A percentile compares a stretch with the other conserved stretches of the same genome.
Evolutionary conservation across 2,888 invertebrate species (phyloP).

Genomic region (Papilio gigon): DNA sequence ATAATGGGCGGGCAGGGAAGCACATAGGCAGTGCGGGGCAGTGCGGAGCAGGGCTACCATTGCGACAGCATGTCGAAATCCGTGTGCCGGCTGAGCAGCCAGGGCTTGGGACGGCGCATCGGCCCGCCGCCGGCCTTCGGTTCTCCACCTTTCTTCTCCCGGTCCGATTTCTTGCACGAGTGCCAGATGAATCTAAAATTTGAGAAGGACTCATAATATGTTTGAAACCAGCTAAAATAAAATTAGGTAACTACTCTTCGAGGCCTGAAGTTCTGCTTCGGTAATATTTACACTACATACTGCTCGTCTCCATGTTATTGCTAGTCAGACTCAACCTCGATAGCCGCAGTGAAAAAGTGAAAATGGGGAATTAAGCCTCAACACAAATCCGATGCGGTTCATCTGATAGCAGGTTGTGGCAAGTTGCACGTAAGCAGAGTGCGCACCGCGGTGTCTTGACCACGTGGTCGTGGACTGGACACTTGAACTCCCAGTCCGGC

Average conservation of each 20-base stretch:
- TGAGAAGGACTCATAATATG: neutral
- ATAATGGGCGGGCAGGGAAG: neutral
- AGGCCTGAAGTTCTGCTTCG: no score
- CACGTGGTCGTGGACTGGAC: constrained; percentile 67
- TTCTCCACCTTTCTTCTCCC: constrained; percentile 51
- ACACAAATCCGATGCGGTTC: no score
- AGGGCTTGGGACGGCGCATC: constrained; percentile 72
- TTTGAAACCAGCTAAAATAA: neutral
- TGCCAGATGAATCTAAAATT: constrained; percentile 75
- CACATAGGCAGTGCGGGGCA: neutral
- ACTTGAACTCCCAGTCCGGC: constrained; percentile 72
- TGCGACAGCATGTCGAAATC: constrained; percentile 76
- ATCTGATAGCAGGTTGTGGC: no score
- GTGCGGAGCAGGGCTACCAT: constrained; percentile 62
- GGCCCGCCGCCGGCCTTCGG: constrained; percentile 68
- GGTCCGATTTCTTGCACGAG: constrained; percentile 65
- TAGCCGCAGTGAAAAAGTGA: no score
- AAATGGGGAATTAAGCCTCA: no score
- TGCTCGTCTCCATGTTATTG: no score
- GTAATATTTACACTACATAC: no score
- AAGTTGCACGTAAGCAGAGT: no score
- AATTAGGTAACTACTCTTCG: neutral
- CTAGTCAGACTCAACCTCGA: no score
- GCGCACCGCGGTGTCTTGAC: constrained; percentile 70
- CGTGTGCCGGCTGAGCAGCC: constrained; percentile 74